Percentiles rank a stretch among this genome's conserved stretches.
Evolutionary conservation across 2,113 vertebrate species (phyloP).

Genomic region (Arizona elegans): DNA sequence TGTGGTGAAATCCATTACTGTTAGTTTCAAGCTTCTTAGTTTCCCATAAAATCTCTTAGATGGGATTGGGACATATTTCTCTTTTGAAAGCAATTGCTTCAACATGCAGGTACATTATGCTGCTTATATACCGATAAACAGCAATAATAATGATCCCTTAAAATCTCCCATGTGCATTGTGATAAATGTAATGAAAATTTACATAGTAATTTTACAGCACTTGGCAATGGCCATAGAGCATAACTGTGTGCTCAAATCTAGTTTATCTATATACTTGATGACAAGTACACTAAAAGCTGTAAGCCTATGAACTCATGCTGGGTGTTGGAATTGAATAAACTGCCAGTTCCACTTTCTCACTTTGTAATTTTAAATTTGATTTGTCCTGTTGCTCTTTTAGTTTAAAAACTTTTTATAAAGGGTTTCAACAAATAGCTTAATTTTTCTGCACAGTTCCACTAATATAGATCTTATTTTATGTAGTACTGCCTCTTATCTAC

Average conservation of each 20-base stretch:
- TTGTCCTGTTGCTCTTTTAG: not conserved
- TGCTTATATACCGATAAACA: constrained; percentile 58
- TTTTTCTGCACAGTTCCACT: not conserved
- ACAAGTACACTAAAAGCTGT: constrained; percentile 22
- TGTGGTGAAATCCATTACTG: constrained; percentile 15
- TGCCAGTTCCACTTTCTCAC: not conserved
- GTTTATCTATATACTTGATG: constrained; percentile 31
- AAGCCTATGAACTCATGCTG: not conserved
- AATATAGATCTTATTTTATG: not conserved
- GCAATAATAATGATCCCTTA: constrained; percentile 53
- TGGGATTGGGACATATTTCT: constrained; percentile 39
- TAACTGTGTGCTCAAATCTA: constrained; percentile 16
- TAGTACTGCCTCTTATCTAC: not conserved
- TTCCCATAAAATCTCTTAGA: constrained; percentile 32
- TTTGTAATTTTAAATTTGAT: not conserved
- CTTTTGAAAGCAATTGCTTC: constrained; percentile 54
- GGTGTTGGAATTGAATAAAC: not conserved
- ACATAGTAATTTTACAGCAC: constrained; percentile 46
- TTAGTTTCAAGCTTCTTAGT: constrained; percentile 48
- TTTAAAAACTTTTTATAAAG: not conserved
- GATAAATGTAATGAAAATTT: constrained; percentile 48
- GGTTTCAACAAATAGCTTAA: not conserved
- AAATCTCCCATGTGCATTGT: constrained; percentile 43
- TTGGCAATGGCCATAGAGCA: constrained; percentile 39
- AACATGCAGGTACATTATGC: constrained; percentile 25